Base-by-base conservation (phyloP, 37 sponge, comb jelly and placozoan genomes). In the Diacarnus erythraeanus region DNA sequence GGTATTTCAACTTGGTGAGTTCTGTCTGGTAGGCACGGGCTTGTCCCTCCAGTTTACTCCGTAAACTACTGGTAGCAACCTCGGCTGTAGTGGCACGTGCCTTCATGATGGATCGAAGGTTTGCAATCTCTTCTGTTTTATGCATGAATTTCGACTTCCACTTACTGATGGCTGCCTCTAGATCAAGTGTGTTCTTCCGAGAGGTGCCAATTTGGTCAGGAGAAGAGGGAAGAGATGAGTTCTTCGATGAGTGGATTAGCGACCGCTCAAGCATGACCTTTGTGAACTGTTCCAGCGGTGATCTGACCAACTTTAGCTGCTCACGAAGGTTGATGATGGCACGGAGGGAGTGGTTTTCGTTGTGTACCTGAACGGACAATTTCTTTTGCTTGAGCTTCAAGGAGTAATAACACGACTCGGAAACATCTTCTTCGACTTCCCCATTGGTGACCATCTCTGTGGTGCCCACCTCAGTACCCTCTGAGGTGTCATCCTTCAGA, bases 31-130 rank as follows among this genome's bases (percentile, higher is more conserved):
- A 77, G 40, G 80, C 65, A 42, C 83, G 74, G 39, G 65, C 58
- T 71, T 91, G 86, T 4, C 92, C 80, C 44, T 87, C 87, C 23
- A 91, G 76, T 54, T 87, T 86, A 42, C 92, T 91, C 66, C 82
- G 66, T 37, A 91, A 69, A 56, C 79, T 87, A 63, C 87, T 91
- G 41, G 79, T 63, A 33, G 79, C 83, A 43, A 91, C 92, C 2
- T 91, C 92, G 0, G 77, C 71, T 18, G 92, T 91, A 0, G 92
- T 83, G 22, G 67, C 57, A 12, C 92, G 80, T 18, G 92, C 92
- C 47, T 79, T 87, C 80, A 91, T 83, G 31, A 91, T 91, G 64
- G 80, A 84, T 26, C 87, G 73, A 22, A 91, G 77, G 56, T 91
- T 86, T 42, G 27, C 74, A 15, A 83, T 74, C 59, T 91, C 92